phyloP scores from a whole-genome alignment of 2,888 invertebrate genomes.

The Drosophila limbata region DNA sequence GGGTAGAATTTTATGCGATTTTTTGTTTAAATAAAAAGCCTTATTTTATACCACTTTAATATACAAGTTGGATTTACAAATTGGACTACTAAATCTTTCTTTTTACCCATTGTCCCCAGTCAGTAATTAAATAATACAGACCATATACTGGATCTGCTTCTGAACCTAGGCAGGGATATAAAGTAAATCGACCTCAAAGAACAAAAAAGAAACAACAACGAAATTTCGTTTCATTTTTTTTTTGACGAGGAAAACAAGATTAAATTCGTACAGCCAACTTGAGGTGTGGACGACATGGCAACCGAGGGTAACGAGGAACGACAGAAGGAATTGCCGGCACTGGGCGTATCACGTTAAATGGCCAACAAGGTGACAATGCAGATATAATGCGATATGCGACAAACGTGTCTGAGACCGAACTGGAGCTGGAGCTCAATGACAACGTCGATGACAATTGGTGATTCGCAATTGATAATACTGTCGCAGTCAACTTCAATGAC shows the following conservation, averaged over 20 bases:
- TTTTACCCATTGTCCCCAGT: conserved; percentile 27
- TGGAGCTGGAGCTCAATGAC: conserved; percentile 31
- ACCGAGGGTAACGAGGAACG: not conserved
- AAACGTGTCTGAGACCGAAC: conserved; percentile 47
- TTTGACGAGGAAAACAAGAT: conserved; percentile 40
- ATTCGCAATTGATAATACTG: conserved; percentile 67
- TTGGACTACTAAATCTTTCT: not conserved
- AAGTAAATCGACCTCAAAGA: conserved; percentile 23
- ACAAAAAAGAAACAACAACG: conserved; percentile 4
- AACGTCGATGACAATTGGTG: conserved; percentile 57
- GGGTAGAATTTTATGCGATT: not conserved
- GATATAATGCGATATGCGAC: conserved; percentile 75
- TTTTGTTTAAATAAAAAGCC: too few relatives aligned
- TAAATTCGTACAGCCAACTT: conserved; percentile 42
- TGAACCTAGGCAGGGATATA: conserved; percentile 1
- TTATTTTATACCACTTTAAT: not conserved
- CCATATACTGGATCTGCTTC: not conserved
- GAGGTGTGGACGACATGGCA: conserved; percentile 31
- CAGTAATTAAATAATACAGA: conserved; percentile 47
- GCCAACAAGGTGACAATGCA: conserved; percentile 82
- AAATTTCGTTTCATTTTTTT: conserved; percentile 14
- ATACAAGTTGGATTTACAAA: too few relatives aligned
- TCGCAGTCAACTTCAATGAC: conserved; percentile 57
- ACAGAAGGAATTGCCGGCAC: not conserved
- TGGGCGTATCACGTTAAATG: conserved; percentile 68